phyloP scores from a whole-genome alignment of 2,113 vertebrate genomes.

The Castor canadensis region DNA sequence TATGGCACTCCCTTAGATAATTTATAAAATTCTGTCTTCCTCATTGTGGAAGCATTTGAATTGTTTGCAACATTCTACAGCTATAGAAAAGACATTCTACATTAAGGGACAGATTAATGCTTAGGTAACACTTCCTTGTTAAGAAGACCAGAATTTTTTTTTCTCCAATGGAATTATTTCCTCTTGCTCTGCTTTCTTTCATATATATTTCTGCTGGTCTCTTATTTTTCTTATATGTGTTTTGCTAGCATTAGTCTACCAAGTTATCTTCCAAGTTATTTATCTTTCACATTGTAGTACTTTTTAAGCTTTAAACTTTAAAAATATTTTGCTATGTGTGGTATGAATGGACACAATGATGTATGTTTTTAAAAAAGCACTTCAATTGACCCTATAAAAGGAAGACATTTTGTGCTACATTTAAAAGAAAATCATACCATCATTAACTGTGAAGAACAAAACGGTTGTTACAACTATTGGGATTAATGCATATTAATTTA shows the following conservation, averaged over 20 bases:
- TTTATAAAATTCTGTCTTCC: not conserved
- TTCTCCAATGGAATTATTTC: not conserved
- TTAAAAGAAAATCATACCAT: not conserved
- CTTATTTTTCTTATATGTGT: not conserved
- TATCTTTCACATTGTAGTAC: not conserved
- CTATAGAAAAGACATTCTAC: not conserved
- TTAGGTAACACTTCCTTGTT: not conserved
- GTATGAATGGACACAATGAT: not conserved
- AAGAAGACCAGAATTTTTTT: not conserved
- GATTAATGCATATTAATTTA: not conserved
- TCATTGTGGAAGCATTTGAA: not conserved
- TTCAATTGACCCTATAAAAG: not conserved
- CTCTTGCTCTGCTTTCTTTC: not conserved
- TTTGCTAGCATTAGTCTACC: not conserved
- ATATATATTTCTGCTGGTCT: not conserved
- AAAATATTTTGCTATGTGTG: not conserved
- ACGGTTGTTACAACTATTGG: not conserved
- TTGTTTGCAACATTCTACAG: not conserved
- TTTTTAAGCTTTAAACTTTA: not conserved
- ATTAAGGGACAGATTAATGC: not conserved
- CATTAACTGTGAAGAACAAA: not conserved
- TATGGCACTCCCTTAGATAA: not conserved
- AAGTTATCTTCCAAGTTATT: not conserved
- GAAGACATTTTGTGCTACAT: not conserved
- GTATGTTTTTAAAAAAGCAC: conserved; percentile 5